Evolutionary conservation across 2,113 vertebrate species (phyloP).

Genomic region (Tachysurus fulvidraco): DNA sequence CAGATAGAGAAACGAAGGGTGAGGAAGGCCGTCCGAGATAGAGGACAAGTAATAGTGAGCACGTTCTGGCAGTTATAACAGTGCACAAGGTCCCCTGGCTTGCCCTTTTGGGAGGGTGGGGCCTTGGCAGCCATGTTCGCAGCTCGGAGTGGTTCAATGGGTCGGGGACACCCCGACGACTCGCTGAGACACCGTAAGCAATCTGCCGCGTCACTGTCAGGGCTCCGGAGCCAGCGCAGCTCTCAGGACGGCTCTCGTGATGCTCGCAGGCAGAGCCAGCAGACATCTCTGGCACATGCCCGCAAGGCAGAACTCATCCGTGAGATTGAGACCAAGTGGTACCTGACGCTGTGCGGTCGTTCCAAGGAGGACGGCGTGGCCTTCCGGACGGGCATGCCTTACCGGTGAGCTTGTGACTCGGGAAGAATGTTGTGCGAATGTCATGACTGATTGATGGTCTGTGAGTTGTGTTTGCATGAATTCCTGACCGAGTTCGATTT

Average conservation of each 20-base stretch:
- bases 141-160: slow-evolving; percentile 79
- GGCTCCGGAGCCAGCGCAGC: slow-evolving; percentile 69
- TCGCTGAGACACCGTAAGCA: slow-evolving; percentile 74
- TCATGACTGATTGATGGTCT: not conserved
- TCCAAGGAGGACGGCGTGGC: slow-evolving; percentile 81
- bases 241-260: slow-evolving; percentile 74
- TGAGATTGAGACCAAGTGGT: slow-evolving; percentile 91
- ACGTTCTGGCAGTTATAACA: not conserved
- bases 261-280: slow-evolving; percentile 63
- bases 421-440: slow-evolving; percentile 23
- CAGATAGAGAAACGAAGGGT: slow-evolving; percentile 38
- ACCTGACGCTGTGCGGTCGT: slow-evolving; percentile 82
- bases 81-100: not conserved
- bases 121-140: slow-evolving; percentile 78
- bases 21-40: slow-evolving; percentile 40
- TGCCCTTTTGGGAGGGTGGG: slow-evolving; percentile 20
- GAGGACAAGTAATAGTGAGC: not conserved
- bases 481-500: not conserved
- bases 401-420: slow-evolving; percentile 81
- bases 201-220: slow-evolving; percentile 76
- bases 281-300: slow-evolving; percentile 66
- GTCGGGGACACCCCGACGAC: slow-evolving; percentile 71
- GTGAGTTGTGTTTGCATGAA: not conserved
- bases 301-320: slow-evolving; percentile 77
- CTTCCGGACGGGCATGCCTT: slow-evolving; percentile 84